phyloP scores from a whole-genome alignment of 2,797 vertebrate genomes.

The Chromobotia macracanthus region DNA sequence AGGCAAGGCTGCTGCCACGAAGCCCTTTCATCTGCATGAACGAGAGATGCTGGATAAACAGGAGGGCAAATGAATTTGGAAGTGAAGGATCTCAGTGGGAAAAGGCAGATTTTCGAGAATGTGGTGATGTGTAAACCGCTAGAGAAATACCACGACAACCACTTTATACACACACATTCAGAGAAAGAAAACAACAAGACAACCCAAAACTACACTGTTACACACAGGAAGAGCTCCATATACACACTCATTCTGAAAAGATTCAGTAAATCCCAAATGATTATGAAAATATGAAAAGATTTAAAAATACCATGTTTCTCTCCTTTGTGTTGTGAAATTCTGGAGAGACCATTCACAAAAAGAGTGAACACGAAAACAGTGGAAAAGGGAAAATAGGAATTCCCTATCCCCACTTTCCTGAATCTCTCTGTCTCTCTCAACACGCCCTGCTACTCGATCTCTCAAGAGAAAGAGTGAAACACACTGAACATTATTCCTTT shows the following conservation, averaged over 20 bases:
- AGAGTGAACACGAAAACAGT: conserved; percentile 40
- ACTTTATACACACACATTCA: conserved; percentile 42
- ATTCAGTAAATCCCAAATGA: conserved; percentile 69
- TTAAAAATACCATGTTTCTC: conserved; percentile 74
- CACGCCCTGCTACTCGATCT: no score
- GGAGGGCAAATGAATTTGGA: conserved; percentile 51
- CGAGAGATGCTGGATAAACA: conserved; percentile 46
- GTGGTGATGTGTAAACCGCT: conserved; percentile 19
- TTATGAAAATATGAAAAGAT: conserved; percentile 74
- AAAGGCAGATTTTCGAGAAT: conserved; percentile 42
- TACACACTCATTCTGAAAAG: conserved; percentile 61
- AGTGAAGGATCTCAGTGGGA: conserved; percentile 31
- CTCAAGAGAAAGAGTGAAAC: conserved; percentile 63
- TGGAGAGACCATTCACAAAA: conserved; percentile 62
- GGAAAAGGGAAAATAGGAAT: conserved; percentile 40
- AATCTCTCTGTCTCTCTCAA: conserved; percentile 34
- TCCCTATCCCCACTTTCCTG: conserved; percentile 25
- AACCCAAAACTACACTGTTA: conserved; percentile 56
- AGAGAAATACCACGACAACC: conserved; percentile 65
- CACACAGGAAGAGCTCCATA: conserved; percentile 42
- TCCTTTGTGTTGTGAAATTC: conserved; percentile 70
- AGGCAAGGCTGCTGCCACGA: conserved; percentile 36
- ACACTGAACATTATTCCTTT: conserved; percentile 66
- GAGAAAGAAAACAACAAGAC: conserved; percentile 4
- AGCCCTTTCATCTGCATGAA: conserved; percentile 53